Evolutionary conservation across 2,113 vertebrate species (phyloP).

Genomic region (Nannospalax galili): DNA sequence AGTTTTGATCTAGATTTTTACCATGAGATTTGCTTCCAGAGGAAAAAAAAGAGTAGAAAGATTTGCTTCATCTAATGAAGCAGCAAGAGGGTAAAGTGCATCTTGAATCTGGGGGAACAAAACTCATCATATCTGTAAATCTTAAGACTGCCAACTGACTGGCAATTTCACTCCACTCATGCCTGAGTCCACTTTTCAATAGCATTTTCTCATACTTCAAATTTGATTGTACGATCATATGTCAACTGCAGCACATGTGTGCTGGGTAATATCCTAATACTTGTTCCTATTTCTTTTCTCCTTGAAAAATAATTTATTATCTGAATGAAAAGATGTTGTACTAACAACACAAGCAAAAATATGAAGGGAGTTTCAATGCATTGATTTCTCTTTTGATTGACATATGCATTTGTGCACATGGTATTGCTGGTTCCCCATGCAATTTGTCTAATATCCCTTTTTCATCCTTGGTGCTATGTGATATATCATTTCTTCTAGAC

Average conservation of each 20-base stretch:
- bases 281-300: background rate
- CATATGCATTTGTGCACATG: background rate
- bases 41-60: background rate
- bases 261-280: background rate
- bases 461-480: background rate
- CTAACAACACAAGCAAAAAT: background rate
- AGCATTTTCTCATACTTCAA: background rate
- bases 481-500: background rate
- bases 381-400: background rate
- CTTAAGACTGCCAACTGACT: background rate
- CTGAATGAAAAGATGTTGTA: background rate
- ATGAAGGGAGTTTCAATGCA: background rate
- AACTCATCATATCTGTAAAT: background rate
- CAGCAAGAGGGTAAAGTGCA: background rate
- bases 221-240: background rate
- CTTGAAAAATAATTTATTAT: background rate
- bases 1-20: background rate
- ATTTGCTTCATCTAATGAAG: background rate
- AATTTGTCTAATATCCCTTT: rapidly evolving
- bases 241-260: background rate
- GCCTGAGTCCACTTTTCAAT: background rate
- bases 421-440: background rate
- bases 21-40: background rate
- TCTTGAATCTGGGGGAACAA: background rate
- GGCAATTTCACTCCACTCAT: background rate